Evolutionary conservation across 2,888 invertebrate species (phyloP).

Genomic region (Dyspetes luteomarginatus): DNA sequence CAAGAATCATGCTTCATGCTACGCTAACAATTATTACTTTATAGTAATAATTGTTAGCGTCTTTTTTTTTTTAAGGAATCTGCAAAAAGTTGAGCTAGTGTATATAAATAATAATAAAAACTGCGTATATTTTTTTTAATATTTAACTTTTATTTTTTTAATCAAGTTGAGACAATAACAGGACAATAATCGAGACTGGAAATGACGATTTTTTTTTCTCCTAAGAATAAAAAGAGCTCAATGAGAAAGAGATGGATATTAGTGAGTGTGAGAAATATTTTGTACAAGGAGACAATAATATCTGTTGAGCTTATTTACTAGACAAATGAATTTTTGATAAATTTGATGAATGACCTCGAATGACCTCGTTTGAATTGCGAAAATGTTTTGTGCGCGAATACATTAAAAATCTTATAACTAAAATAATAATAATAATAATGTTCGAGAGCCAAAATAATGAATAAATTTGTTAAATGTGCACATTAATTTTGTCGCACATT

Average conservation of each 20-base stretch:
- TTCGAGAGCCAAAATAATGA: constrained; percentile 28
- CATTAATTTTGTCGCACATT: not conserved
- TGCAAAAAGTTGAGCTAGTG: constrained; percentile 54
- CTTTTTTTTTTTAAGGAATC: constrained; percentile 56
- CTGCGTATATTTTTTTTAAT: constrained; percentile 3
- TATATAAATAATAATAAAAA: constrained; percentile 54
- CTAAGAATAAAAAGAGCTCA: not conserved
- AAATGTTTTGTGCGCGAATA: not conserved
- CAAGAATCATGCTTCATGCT: no score
- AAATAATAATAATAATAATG: no score
- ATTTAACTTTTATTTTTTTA: constrained; percentile 36
- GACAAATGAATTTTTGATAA: not conserved
- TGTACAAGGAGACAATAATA: not conserved
- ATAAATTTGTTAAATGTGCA: constrained; percentile 43
- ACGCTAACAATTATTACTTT: not conserved
- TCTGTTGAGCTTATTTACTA: constrained; percentile 4
- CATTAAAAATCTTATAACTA: not conserved
- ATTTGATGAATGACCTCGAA: not conserved
- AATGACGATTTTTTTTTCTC: constrained; percentile 33
- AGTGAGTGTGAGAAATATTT: not conserved
- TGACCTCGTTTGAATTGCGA: not conserved
- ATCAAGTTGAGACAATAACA: constrained; percentile 28
- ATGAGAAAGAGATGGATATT: not conserved
- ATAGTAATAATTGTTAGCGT: not conserved
- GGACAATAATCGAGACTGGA: constrained; percentile 18